Percentiles rank a stretch among this genome's conserved stretches.
Evolutionary conservation across 2,888 invertebrate species (phyloP).

Genomic region (Metacarcinus magister): DNA sequence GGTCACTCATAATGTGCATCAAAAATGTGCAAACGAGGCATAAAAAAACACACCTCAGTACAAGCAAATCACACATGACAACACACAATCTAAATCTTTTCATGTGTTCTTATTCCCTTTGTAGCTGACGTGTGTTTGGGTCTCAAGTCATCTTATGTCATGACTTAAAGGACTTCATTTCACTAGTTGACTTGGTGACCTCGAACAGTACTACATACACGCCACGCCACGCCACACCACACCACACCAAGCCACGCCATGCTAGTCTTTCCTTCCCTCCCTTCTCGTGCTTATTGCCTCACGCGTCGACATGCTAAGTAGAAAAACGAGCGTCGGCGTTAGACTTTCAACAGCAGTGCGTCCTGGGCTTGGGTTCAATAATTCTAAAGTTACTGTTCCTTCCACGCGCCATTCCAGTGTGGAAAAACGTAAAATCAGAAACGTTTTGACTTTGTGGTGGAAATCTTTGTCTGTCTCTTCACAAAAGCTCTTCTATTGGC

Average conservation of each 20-base stretch:
- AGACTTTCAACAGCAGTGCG: neutral
- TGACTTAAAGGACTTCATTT: no score
- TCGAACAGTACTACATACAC: no score
- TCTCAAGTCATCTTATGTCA: no score
- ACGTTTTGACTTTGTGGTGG: neutral
- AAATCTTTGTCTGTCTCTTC: conserved; percentile 1
- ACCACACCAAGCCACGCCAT: neutral
- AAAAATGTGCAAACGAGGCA: no score
- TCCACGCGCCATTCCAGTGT: neutral
- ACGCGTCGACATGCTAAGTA: neutral
- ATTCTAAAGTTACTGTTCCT: conserved; percentile 36
- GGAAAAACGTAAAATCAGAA: conserved; percentile 37
- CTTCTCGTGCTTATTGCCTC: neutral
- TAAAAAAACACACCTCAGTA: no score
- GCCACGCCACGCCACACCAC: neutral
- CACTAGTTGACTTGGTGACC: no score
- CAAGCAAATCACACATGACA: no score
- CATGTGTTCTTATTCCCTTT: no score
- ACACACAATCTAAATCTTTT: no score
- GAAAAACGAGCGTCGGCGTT: neutral
- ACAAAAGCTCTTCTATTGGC: neutral
- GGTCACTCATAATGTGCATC: no score
- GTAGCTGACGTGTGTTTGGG: no score
- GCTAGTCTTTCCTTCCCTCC: neutral
- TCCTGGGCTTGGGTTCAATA: neutral